Percentiles rank a stretch among this genome's conserved stretches.
These are phyloP conservation scores for Noctua janthe DNA, from an alignment of 2,888 invertebrate species.

Conservation along the genomic window DNA sequence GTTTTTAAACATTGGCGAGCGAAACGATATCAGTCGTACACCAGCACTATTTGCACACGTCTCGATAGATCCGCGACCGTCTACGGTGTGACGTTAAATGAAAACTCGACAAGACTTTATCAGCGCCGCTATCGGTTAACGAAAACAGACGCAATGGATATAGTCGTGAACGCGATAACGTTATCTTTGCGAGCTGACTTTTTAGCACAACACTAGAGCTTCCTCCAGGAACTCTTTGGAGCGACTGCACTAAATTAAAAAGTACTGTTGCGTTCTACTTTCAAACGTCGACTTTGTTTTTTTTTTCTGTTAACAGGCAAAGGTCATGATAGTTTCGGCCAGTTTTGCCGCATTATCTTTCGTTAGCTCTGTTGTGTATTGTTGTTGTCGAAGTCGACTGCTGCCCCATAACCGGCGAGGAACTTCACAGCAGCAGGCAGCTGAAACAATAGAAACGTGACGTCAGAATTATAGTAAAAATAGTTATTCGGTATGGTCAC, in stretches of 20 bases:
- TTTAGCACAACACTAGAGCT: constrained; percentile 76
- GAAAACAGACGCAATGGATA: constrained; percentile 78
- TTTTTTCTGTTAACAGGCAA: constrained; percentile 66
- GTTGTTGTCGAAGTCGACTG: constrained; percentile 79
- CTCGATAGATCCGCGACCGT: constrained; percentile 69
- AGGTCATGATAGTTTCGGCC: constrained; percentile 78
- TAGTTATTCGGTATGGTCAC: constrained; percentile 69
- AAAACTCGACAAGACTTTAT: constrained; percentile 71
- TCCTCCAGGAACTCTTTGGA: constrained; percentile 72
- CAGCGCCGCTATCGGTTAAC: constrained; percentile 80
- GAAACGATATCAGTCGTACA: constrained; percentile 67
- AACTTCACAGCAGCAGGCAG: constrained; percentile 84
- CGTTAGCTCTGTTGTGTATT: constrained; percentile 67
- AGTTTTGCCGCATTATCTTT: constrained; percentile 69
- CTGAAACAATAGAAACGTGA: constrained; percentile 84
- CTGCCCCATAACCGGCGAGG: constrained; percentile 86
- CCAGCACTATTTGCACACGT: constrained; percentile 71
- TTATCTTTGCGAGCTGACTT: constrained; percentile 69
- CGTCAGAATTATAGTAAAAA: constrained; percentile 70
- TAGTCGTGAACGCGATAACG: constrained; percentile 74
- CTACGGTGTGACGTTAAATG: constrained; percentile 68
- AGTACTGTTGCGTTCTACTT: constrained; percentile 65
- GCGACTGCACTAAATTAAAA: constrained; percentile 49
- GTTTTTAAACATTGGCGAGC: constrained; percentile 79
- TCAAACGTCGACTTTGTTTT: constrained; percentile 59